Evolutionary conservation across 1,140 invertebrate genomes (phyloP).

Genomic region (Marisa cornuarietis): DNA sequence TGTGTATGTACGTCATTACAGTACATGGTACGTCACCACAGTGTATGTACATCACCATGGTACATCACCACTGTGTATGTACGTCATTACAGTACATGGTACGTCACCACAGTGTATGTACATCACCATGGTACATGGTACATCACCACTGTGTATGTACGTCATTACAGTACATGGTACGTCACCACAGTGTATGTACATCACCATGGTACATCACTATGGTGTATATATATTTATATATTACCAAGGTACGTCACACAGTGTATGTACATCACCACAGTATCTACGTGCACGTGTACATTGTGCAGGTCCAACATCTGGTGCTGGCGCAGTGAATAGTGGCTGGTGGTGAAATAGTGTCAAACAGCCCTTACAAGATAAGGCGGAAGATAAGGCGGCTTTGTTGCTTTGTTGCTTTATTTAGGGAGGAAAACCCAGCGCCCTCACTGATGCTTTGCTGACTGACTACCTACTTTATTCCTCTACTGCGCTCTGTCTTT

Average conservation of each 20-base stretch:
- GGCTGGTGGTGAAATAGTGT: background rate
- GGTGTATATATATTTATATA: background rate
- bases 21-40: background rate
- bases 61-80: background rate
- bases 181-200: too few relatives aligned
- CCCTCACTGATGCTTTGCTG: background rate
- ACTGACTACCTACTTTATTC: too few relatives aligned
- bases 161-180: too few relatives aligned
- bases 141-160: too few relatives aligned
- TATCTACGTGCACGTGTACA: background rate
- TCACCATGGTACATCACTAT: background rate
- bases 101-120: too few relatives aligned
- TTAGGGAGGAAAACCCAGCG: background rate
- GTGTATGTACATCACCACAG: background rate
- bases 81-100: too few relatives aligned
- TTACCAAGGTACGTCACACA: background rate
- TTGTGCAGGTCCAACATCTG: background rate
- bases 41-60: background rate
- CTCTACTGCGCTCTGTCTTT: too few relatives aligned
- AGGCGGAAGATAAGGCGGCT: too few relatives aligned
- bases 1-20: background rate
- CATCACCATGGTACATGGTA: background rate
- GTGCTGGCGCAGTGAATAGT: background rate
- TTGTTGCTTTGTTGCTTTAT: background rate
- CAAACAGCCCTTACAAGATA: background rate